A percentile compares a stretch with the other conserved stretches of the same genome.
phyloP scores from a whole-genome alignment of 2,888 invertebrate genomes.

The Drosophila kanekoi region DNA sequence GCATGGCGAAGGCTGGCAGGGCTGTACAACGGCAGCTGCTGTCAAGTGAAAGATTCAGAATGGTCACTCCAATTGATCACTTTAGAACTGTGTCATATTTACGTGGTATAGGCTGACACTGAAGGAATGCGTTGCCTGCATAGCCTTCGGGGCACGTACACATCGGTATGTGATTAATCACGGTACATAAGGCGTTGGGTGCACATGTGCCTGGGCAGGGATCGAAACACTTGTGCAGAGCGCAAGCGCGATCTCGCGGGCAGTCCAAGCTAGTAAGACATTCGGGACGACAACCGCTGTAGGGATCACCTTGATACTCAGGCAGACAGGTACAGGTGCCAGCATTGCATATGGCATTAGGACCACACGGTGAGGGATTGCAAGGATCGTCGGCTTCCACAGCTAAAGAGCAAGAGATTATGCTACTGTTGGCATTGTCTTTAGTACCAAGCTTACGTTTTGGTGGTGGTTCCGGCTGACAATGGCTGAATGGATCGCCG shows the following conservation, averaged over 20 bases:
- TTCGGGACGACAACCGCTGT: slow-evolving; percentile 92
- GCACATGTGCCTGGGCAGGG: slow-evolving; percentile 94
- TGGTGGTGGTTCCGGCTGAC: slow-evolving; percentile 86
- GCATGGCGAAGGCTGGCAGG: slow-evolving; percentile 89
- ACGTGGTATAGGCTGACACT: slow-evolving; percentile 85
- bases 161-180: slow-evolving; percentile 92
- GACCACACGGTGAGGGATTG: slow-evolving; percentile 91
- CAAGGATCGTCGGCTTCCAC: slow-evolving; percentile 87
- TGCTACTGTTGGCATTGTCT: neutral
- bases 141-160: slow-evolving; percentile 90
- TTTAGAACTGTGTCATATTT: slow-evolving; percentile 68
- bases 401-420: slow-evolving; percentile 52
- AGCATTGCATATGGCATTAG: slow-evolving; percentile 88
- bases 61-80: neutral
- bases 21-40: slow-evolving; percentile 85
- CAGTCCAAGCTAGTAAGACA: slow-evolving; percentile 92
- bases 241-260: slow-evolving; percentile 89
- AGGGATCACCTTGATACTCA: slow-evolving; percentile 91
- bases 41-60: slow-evolving; percentile 34
- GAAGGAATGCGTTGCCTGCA: slow-evolving; percentile 90
- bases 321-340: slow-evolving; percentile 84
- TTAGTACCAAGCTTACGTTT: slow-evolving; percentile 73
- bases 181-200: slow-evolving; percentile 90
- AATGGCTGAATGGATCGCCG: slow-evolving; percentile 92
- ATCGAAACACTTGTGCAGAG: slow-evolving; percentile 90